These are phyloP conservation scores for Eristalis arbustorum DNA, from an alignment of 2,888 invertebrate genomes.

Conservation along the genomic window DNA sequence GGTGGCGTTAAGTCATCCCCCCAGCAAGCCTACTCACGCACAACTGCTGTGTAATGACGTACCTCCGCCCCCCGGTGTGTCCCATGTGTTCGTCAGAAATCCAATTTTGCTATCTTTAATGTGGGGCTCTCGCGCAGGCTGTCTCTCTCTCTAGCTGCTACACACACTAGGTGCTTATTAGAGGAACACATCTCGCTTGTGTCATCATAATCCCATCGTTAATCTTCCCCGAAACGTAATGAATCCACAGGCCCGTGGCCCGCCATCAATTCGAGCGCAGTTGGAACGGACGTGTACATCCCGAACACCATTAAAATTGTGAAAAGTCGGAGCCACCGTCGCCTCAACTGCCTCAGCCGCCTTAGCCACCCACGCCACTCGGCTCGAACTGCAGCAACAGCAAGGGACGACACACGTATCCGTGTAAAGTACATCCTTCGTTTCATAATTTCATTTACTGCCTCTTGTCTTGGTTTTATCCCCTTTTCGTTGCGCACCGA, in stretches of 20 bases:
- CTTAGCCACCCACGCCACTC: background rate
- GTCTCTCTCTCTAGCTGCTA: background rate
- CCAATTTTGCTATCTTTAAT: background rate
- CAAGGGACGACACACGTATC: background rate
- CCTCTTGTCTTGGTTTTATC: slow-evolving; percentile 36
- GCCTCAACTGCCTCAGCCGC: background rate
- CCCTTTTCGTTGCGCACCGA: background rate
- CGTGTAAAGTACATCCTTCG: background rate
- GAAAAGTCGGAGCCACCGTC: background rate
- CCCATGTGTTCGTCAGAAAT: background rate
- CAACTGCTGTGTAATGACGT: background rate
- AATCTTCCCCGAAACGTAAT: background rate
- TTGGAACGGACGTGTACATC: background rate
- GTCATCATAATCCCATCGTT: background rate
- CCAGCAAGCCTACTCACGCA: background rate
- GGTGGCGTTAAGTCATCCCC: background rate
- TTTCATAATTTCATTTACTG: slow-evolving; percentile 57
- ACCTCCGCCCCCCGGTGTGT: background rate
- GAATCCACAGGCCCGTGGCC: background rate
- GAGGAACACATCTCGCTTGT: background rate
- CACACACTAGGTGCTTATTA: background rate
- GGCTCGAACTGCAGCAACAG: background rate
- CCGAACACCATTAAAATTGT: background rate
- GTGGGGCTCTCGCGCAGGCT: background rate
- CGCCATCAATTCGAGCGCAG: no score